phyloP scores from a whole-genome alignment of 1,140 invertebrate genomes.

The Drosophila biarmipes region DNA sequence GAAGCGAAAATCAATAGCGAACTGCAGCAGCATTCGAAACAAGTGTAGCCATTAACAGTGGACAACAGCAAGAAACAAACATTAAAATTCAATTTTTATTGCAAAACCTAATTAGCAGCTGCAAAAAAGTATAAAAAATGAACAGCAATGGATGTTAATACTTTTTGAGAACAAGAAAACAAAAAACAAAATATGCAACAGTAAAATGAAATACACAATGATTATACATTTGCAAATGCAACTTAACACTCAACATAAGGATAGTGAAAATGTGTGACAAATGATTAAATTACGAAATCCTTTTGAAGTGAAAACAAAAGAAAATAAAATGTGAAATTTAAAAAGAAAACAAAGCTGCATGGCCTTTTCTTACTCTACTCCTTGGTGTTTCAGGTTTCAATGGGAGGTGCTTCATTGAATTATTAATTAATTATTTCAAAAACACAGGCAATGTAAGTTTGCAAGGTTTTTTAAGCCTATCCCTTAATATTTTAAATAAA shows the following conservation, averaged over 20 bases:
- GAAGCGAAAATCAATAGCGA: slow-evolving; percentile 38
- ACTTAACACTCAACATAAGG: slow-evolving; percentile 77
- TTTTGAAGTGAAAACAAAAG: slow-evolving; percentile 82
- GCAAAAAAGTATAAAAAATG: slow-evolving; percentile 55
- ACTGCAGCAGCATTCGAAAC: slow-evolving; percentile 54
- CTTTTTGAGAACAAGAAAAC: slow-evolving; percentile 67
- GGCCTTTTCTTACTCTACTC: not conserved
- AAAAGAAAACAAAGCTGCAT: slow-evolving; percentile 9
- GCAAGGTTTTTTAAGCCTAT: no score
- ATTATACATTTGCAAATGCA: slow-evolving; percentile 80
- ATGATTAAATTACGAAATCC: slow-evolving; percentile 80
- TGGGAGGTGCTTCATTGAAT: not conserved
- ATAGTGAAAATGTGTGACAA: slow-evolving; percentile 80
- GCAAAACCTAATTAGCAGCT: slow-evolving; percentile 72
- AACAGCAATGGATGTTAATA: slow-evolving; percentile 75
- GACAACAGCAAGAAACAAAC: slow-evolving; percentile 30
- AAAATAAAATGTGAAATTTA: slow-evolving; percentile 82
- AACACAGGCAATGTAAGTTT: not conserved
- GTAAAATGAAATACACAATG: slow-evolving; percentile 51
- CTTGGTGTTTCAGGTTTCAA: not conserved
- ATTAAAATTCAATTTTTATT: slow-evolving; percentile 76
- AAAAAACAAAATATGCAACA: slow-evolving; percentile 49
- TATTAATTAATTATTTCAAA: not conserved
- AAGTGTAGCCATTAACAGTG: slow-evolving; percentile 30
- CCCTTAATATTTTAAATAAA: no score